A percentile compares a stretch with the other conserved stretches of the same genome.
These are phyloP conservation scores for Cyanoliseus patagonus DNA, from an alignment of 2,113 vertebrate species.

Conservation along the genomic window DNA sequence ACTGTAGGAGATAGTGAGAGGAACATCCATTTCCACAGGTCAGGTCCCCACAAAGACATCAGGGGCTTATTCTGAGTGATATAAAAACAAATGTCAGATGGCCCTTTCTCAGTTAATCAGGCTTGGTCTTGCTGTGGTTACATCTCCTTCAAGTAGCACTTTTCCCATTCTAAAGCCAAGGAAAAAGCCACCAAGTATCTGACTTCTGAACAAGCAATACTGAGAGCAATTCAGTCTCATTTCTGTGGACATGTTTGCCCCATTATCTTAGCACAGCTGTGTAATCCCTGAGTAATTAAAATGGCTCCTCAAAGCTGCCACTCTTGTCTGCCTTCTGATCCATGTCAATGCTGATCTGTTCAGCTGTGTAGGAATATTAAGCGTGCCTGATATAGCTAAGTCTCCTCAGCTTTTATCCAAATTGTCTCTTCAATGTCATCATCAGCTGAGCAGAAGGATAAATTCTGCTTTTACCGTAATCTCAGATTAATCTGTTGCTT, in stretches of 20 bases:
- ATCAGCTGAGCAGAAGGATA: neutral
- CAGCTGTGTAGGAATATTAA: conserved; percentile 14
- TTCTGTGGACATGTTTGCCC: neutral
- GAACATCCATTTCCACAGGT: neutral
- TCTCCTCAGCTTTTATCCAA: conserved; percentile 32
- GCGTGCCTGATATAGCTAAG: conserved; percentile 21
- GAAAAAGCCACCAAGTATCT: neutral
- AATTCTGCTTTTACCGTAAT: conserved; percentile 6
- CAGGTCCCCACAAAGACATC: neutral
- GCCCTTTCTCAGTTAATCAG: neutral
- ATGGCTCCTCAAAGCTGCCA: neutral
- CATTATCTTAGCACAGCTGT: conserved; percentile 40
- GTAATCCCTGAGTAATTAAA: conserved; percentile 63
- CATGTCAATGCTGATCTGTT: neutral
- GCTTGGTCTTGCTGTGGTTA: neutral
- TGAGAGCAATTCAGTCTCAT: neutral
- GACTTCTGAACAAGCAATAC: conserved; percentile 12
- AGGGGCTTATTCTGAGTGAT: neutral
- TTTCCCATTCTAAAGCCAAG: neutral
- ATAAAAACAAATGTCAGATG: neutral
- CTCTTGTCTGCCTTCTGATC: conserved; percentile 28
- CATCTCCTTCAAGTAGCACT: neutral
- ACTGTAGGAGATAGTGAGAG: neutral
- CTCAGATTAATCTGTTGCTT: conserved; percentile 16
- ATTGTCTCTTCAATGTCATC: neutral